Evolutionary conservation across 1,140 invertebrate species (phyloP), one percentile per base, ranked within the genome.

Genomic region (Musca domestica): DNA sequence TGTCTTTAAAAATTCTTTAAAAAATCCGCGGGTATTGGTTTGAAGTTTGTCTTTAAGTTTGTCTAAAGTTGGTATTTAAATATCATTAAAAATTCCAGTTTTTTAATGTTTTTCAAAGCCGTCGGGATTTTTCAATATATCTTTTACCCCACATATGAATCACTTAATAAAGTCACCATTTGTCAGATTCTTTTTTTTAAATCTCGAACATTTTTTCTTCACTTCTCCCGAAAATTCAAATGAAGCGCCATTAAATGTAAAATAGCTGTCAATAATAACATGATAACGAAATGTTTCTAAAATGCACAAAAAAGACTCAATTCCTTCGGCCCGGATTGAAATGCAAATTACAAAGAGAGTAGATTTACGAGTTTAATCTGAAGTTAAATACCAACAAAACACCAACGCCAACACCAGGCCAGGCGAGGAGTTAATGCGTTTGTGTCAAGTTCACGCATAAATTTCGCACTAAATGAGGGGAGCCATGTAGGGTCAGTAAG

Each of bases 371-470:
- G 34, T 41, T 51, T 19, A 19, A 19, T 65, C 71, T 51, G 49
- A 52, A 27, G 25, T 67, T 68, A 70, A 67, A 68, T 65, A 58
- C 49, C 34, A 70, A 14, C 3, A 47, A 10, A 47, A 61, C 52
- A 68, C 67, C 58, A 49, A 49, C 23, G 67, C 34, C 76, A 41
- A 41, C 34, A 41, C 34, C 34, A 41, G 34, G 34, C 34, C 34
- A 41, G 4, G 10, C 10, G 2, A 41, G 27, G 27, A 41, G 34
- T 77, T 78, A 78, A 78, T 78, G 76, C 76, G 77, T 78, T 76
- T 77, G 74, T 72, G 76, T 74, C 73, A 78, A 78, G 77, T 77
- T 78, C 76, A 78, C 76, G 76, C 76, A 77, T 77, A 77, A 76
- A 77, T 77, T 77, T 74, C 68, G 67, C 65, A 51, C 27, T 69